Evolutionary conservation across 2,888 invertebrate species (phyloP).

Genomic region (Alloplasta piceator): DNA sequence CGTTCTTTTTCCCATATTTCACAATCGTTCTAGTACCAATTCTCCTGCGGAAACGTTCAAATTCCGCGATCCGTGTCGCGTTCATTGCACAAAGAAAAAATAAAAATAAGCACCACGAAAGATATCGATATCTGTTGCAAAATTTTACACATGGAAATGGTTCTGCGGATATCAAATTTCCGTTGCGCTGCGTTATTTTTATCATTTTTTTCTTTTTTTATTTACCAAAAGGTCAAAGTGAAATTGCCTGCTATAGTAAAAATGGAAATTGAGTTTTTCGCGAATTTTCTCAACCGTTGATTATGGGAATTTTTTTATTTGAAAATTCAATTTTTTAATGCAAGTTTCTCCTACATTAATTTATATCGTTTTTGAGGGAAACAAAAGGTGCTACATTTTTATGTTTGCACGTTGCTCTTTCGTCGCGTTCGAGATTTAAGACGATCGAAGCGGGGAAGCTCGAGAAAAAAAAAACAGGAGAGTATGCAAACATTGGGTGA

Average conservation of each 20-base stretch:
- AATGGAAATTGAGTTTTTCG: too few species aligned
- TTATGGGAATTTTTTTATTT: too few species aligned
- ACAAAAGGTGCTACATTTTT: too few species aligned
- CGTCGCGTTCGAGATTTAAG: slow-evolving; percentile 12
- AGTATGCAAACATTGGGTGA: slow-evolving; percentile 1
- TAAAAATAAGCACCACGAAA: too few species aligned
- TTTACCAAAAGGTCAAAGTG: neutral
- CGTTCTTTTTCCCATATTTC: slow-evolving; percentile 16
- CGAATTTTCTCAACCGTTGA: too few species aligned
- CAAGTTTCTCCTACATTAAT: too few species aligned
- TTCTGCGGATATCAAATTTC: slow-evolving; percentile 28
- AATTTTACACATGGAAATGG: neutral
- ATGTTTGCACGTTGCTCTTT: too few species aligned
- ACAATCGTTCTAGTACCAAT: neutral
- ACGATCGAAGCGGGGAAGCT: neutral
- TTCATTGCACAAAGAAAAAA: neutral
- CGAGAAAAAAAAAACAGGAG: neutral
- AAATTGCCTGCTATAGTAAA: too few species aligned
- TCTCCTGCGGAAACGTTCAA: slow-evolving; percentile 4
- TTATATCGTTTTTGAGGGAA: too few species aligned
- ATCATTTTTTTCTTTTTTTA: too few species aligned
- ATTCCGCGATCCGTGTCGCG: slow-evolving; percentile 22
- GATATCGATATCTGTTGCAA: slow-evolving; percentile 16
- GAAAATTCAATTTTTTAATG: too few species aligned
- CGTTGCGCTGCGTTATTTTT: neutral